Evolutionary conservation across 2,888 invertebrate species (phyloP).

Genomic region (Pollenia griseotomentosa): DNA sequence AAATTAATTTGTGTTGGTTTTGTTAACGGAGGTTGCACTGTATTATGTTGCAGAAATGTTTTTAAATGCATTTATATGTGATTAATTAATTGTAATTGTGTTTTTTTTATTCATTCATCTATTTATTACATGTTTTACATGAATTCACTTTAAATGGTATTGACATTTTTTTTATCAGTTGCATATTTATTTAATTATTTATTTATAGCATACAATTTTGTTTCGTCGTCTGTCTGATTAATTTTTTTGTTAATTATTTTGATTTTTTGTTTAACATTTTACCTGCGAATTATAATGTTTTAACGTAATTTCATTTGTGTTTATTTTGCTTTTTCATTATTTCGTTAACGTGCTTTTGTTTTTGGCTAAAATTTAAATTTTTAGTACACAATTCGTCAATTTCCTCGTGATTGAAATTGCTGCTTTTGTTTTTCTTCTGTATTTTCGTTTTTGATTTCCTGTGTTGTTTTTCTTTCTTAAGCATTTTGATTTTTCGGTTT

Average conservation of each 20-base stretch:
- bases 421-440: constrained; percentile 18
- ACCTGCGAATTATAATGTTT: constrained; percentile 19
- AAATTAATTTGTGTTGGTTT: background rate
- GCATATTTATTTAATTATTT: background rate
- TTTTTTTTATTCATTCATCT: constrained; percentile 1
- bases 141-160: background rate
- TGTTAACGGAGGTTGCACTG: background rate
- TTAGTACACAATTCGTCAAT: constrained; percentile 49
- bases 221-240: background rate
- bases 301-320: background rate
- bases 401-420: constrained; percentile 63
- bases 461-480: constrained; percentile 57
- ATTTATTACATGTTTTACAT: background rate
- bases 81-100: constrained; percentile 15
- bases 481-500: constrained; percentile 21
- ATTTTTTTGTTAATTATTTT: background rate
- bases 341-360: constrained; percentile 47
- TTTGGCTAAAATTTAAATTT: constrained; percentile 41
- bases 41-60: constrained; percentile 15
- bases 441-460: constrained; percentile 63
- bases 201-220: constrained; percentile 11
- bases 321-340: constrained; percentile 26
- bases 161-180: background rate
- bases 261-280: background rate
- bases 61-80: background rate